A percentile compares a stretch with the other conserved stretches of the same genome.
These are phyloP conservation scores for Diachasma alloeum DNA, from an alignment of 1,140 invertebrate species.

Conservation along the genomic window DNA sequence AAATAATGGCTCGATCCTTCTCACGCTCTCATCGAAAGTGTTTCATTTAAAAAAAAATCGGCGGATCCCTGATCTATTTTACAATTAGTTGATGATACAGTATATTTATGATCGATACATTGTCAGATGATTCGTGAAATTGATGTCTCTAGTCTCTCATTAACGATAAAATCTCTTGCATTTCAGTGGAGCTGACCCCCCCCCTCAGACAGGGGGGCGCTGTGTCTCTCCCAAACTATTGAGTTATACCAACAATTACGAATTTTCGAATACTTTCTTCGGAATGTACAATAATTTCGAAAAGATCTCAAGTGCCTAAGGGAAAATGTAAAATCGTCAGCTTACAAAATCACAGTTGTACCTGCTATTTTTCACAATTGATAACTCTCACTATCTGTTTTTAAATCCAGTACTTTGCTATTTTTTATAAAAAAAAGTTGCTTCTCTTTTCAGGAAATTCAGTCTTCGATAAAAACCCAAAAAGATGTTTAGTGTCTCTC, in stretches of 20 bases:
- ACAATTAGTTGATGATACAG: not conserved
- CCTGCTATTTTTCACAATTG: constrained; percentile 24
- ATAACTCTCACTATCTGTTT: not conserved
- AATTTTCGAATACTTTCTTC: not conserved
- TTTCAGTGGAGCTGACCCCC: not conserved
- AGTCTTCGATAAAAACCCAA: constrained; percentile 28
- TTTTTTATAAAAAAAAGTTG: constrained; percentile 6
- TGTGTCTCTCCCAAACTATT: not conserved
- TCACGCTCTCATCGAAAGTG: not conserved
- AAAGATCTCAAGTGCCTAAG: not conserved
- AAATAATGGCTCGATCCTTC: not conserved
- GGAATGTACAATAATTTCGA: not conserved
- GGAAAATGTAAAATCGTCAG: not conserved
- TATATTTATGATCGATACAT: not conserved
- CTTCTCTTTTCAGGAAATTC: constrained; percentile 13
- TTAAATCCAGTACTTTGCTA: not conserved
- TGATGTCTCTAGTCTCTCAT: not conserved
- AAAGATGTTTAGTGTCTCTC: not conserved
- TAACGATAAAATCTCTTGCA: not conserved
- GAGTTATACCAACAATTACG: not conserved
- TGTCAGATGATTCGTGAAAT: not conserved
- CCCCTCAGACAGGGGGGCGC: not conserved
- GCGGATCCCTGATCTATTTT: not conserved
- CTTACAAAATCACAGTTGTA: constrained; percentile 40
- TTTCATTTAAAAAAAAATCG: not conserved